Base-by-base conservation (phyloP, 2,888 invertebrate species). In the Pyralis farinalis region DNA sequence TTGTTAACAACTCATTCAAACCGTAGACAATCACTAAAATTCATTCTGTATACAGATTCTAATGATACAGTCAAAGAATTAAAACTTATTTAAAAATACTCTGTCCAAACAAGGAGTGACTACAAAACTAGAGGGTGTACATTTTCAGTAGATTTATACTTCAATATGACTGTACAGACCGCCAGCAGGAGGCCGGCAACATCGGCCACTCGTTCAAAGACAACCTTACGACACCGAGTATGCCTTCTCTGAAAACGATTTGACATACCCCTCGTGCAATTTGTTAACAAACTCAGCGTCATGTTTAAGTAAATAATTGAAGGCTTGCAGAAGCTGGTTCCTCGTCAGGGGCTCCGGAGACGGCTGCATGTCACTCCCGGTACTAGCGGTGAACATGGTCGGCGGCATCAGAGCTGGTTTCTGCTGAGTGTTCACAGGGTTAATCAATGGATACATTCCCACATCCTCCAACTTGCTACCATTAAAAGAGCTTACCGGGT, bases 211-310 rank as follows among this genome's bases (percentile, higher is more conserved):
- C 45, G 53, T 66, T 60, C 53, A 38, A 48, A 63, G 69, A 46
- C 58, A 68, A 67, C 64, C 71, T 83, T 88, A 88, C 71, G 87
- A 88, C 58, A 87, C 87, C 43, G 87, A 87, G 59, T 81, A 87
- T 41, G 85, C 70, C 65, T 88, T 88, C 68, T 95, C 94, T 68
- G 94, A 91, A 66, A 95, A 94, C 22, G 95, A 95, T 82, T 96
- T 95, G 10, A 97, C 94, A 73, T 98, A 98, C 40, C 96, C 97
- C 83, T 97, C 96, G 71, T 98, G 97, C 48, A 98, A 89, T 78
- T 95, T 96, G 67, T 93, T 94, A 25, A 97, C 93, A 85, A 98
- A 98, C 55, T 95, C 95, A 22, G 94, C 91, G 77, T 98, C 97
- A 79, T 95, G 95, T 85, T 95, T 94, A 43, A 97, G 89, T 43